Base-by-base conservation (phyloP, 30 jellyfish, hydroid and myxozoan genomes). In the Pelagia noctiluca region DNA sequence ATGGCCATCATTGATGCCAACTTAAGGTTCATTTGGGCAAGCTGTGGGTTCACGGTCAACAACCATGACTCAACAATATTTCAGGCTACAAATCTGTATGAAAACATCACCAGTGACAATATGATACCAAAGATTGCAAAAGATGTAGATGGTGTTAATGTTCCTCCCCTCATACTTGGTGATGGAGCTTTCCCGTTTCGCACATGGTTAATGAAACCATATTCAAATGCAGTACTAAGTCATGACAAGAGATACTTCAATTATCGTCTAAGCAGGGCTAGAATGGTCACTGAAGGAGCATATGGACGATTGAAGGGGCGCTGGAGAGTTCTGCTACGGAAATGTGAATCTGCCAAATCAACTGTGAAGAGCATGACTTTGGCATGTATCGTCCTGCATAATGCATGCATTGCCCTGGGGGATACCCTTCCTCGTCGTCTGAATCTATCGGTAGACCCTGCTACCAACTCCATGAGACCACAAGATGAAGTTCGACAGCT, bases 251-350 rank as follows among this genome's bases (percentile, higher is more conserved):
- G 52, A 22, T 63, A 79, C 24, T 79, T 79, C 75, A 79, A 79
- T 34, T 79, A 79, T 35, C 46, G 90, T 1, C 63, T 85, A 52
- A 73, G 90, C 66, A 38, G 95, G 30, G 83, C 91, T 8, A 34
- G 90, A 35, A 85, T 85, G 95, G 95, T 85, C 3, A 64, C 61
- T 26, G 91, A 86, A 63, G 96, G 92, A 63, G 89, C 87, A 2
- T 82, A 18, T 69, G 93, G 93, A 54, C 1, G 53, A 82, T 46
- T 84, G 77, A 72, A 74, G 84, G 78, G 96, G 38, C 49, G 96
- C 22, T 86, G 92, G 92, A 61, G 91, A 26, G 35, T 64, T 28
- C 81, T 86, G 19, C 13, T 38, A 29, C 36, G 70, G 60, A 86
- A 86, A 35, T 76, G 80, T 35, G 91, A 76, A 37, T 35, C 76